Evolutionary conservation across 2,113 vertebrate species (phyloP).

Genomic region (Hylia prasina): DNA sequence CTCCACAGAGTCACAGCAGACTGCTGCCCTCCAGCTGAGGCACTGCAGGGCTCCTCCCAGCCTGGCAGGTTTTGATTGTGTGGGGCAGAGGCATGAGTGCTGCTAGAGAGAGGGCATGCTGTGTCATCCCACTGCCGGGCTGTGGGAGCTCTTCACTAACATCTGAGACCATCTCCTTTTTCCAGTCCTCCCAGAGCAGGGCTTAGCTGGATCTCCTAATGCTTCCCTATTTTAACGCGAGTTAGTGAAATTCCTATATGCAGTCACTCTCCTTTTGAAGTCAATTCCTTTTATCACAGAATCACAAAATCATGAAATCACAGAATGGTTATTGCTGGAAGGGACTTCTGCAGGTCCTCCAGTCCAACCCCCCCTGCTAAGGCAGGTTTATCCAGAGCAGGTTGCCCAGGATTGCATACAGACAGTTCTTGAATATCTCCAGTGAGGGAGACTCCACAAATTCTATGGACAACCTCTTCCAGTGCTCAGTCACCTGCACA

Average conservation of each 20-base stretch:
- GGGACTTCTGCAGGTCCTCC: neutral
- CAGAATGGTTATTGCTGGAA: neutral
- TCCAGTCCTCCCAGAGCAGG: neutral
- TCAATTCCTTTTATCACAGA: neutral
- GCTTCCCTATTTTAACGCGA: neutral
- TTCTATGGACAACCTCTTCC: neutral
- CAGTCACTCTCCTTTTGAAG: neutral
- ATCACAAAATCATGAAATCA: neutral
- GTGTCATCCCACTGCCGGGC: neutral
- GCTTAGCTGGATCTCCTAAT: neutral
- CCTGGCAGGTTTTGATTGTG: neutral
- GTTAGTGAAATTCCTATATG: neutral
- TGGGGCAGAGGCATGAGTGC: accelerated
- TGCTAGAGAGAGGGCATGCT: accelerated
- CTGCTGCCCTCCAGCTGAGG: neutral
- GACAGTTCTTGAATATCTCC: neutral
- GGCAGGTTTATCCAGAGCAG: neutral
- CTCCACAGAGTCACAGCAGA: neutral
- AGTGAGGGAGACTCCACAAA: neutral
- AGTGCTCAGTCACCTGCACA: neutral
- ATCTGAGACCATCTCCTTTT: neutral
- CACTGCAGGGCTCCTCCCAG: neutral
- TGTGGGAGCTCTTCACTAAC: neutral
- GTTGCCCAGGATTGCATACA: neutral
- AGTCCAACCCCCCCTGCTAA: neutral